phyloP scores from a whole-genome alignment of 2,888 invertebrate species.

The Ormyrus rosae region DNA sequence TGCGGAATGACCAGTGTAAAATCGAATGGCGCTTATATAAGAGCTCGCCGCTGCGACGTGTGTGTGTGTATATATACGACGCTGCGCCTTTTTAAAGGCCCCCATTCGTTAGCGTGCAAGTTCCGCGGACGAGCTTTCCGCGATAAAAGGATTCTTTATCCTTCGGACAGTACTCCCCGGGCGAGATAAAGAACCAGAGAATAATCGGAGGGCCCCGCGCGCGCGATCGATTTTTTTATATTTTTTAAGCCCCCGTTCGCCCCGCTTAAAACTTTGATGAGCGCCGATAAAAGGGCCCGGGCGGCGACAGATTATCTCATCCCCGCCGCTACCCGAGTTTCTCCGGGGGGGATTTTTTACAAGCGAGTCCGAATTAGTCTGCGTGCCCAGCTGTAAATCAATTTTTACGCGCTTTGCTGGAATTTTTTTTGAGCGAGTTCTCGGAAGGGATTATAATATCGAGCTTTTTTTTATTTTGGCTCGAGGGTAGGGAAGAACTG shows the following conservation, averaged over 20 bases:
- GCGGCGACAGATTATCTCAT: background rate
- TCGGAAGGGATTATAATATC: too few relatives aligned
- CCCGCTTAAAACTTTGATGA: slow-evolving; percentile 33
- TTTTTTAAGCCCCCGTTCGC: background rate
- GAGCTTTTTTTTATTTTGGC: too few relatives aligned
- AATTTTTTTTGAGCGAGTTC: too few relatives aligned
- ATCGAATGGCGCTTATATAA: slow-evolving; percentile 34
- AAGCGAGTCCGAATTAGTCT: too few relatives aligned
- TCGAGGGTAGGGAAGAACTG: too few relatives aligned
- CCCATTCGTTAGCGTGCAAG: slow-evolving; percentile 27
- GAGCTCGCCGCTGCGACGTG: background rate
- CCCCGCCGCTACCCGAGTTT: too few relatives aligned
- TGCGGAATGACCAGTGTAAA: slow-evolving; percentile 40
- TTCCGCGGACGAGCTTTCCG: background rate
- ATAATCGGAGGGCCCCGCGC: background rate
- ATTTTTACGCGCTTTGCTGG: too few relatives aligned
- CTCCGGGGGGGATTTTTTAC: too few relatives aligned
- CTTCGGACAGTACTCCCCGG: background rate
- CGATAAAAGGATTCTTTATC: slow-evolving; percentile 20
- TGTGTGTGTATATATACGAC: background rate
- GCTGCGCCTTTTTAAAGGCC: slow-evolving; percentile 28
- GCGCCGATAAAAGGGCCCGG: slow-evolving; percentile 23
- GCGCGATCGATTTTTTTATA: slow-evolving; percentile 38
- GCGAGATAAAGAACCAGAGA: background rate
- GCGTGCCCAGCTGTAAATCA: too few relatives aligned